Percentiles rank a stretch among this genome's conserved stretches.
Evolutionary conservation across 2,797 vertebrate genomes (phyloP).

Genomic region (Gallinago solitaria): DNA sequence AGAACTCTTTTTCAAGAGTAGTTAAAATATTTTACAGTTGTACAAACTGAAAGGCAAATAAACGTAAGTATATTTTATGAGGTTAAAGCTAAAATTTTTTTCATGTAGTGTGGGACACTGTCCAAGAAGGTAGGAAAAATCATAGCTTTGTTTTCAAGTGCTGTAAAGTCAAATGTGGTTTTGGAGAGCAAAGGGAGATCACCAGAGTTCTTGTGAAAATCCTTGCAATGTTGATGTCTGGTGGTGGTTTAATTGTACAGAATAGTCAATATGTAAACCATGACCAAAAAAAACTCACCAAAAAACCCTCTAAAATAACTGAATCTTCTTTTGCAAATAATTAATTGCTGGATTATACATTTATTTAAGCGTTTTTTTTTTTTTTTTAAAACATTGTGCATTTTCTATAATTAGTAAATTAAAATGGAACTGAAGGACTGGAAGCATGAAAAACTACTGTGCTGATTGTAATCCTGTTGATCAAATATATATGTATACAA

Average conservation of each 20-base stretch:
- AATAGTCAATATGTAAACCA: neutral
- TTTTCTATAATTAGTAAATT: neutral
- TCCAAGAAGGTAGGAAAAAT: neutral
- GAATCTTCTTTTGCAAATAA: neutral
- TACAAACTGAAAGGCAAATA: neutral
- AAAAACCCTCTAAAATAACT: accelerated
- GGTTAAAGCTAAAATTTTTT: neutral
- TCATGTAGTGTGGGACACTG: neutral
- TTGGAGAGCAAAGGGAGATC: neutral
- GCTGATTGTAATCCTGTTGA: neutral
- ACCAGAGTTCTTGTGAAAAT: neutral
- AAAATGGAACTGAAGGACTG: neutral
- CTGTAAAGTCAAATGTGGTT: neutral
- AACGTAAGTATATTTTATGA: neutral
- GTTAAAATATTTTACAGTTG: neutral
- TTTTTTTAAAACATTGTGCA: too few species aligned
- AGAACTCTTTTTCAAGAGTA: neutral
- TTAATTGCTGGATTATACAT: neutral
- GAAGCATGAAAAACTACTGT: neutral
- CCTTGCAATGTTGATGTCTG: neutral
- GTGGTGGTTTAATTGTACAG: neutral
- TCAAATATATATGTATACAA: neutral
- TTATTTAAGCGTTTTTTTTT: neutral
- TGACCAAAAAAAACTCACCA: neutral
- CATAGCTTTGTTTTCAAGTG: neutral